Conservation (phyloP, 2,797 vertebrate species). For the Poecile montanus region DNA sequence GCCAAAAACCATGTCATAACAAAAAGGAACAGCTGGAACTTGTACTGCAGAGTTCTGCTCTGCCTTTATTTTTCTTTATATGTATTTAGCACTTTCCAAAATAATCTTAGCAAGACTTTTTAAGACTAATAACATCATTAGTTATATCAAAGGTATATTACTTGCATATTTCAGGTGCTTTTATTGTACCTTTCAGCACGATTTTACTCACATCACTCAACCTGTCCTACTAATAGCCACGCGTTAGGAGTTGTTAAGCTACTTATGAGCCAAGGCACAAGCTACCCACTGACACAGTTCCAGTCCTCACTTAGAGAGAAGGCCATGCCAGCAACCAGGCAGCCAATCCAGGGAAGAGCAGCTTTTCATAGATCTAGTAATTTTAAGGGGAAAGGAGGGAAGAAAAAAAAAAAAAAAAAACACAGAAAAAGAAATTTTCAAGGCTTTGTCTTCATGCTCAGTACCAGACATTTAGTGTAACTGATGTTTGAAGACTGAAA, state of each 20-base stretch:
- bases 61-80: not conserved
- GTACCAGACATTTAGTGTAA: not conserved
- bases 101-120: not conserved
- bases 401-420: not conserved
- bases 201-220: not conserved
- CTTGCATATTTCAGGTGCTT: not conserved
- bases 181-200: not conserved
- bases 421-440: not conserved
- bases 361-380: not conserved
- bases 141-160: not conserved
- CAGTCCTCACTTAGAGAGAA: not conserved
- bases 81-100: not conserved
- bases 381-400: not conserved
- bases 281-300: not conserved
- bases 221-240: not conserved
- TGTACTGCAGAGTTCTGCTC: not conserved
- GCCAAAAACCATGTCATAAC: not conserved
- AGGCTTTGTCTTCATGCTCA: not conserved
- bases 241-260: not conserved
- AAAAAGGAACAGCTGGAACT: conserved; percentile 22
- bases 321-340: not conserved
- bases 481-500: not conserved
- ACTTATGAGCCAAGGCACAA: not conserved
- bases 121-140: not conserved
- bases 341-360: not conserved